Evolutionary conservation across 2,888 invertebrate species (phyloP), one percentile per base, ranked within the genome.

Genomic region (Mesorhabditis belari): DNA sequence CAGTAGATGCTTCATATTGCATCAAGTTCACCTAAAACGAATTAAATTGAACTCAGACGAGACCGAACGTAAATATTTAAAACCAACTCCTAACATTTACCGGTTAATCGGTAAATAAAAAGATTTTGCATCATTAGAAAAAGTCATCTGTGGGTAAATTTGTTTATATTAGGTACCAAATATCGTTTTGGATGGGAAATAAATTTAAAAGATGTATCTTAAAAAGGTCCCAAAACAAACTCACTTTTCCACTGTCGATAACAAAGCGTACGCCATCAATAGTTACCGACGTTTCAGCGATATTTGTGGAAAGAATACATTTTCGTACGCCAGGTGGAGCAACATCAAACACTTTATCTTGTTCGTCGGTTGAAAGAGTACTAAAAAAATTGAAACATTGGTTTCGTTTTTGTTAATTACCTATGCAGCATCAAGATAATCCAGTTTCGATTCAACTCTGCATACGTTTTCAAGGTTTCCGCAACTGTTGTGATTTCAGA

Each of bases 221-320:
- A 44, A 44, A 44, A 44, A 44, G n/a, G n/a, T 9, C n/a, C 44
- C 9, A 12, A 17, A 19, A 19, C 5, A 9, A 25, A 21, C 53
- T 12, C 5, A 60, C 63, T 86, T 92, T 94, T 27, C 98, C 96
- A 3, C 94, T 94, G 82, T 98, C 96, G 0, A 91, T 87, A 0
- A 98, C 96, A 83, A 98, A 98, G 77, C 96, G 86, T 58, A 98
- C 90, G 0, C 96, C 96, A 81, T 98, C 98, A 59, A 98, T 95
- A 0, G 98, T 98, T 3, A 98, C 89, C 0, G 95, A 95, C 0
- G 98, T 98, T 85, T 98, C 98, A 0, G 98, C 95, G 62, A 98
- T 96, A 80, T 98, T 98, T 1, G 98, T 98, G 0, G 94, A 91
- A 1, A 98, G 88, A 64, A 98, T 92, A 82, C 95, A 96, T 82